phyloP scores from a whole-genome alignment of 2,797 vertebrate species.

The Girardinus metallicus region DNA sequence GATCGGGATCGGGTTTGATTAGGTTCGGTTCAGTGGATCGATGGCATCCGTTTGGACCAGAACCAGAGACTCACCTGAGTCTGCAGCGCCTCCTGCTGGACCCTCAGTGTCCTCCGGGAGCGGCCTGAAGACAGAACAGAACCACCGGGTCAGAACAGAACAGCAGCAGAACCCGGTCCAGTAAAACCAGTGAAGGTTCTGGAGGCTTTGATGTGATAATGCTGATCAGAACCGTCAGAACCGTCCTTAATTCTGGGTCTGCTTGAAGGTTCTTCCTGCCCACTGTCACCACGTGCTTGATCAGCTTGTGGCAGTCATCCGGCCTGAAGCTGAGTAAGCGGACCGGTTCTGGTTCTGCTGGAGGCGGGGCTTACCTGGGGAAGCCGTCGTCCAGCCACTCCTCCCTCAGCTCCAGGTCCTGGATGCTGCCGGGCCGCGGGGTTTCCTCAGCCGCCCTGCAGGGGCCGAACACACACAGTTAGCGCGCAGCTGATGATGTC shows the following conservation, averaged over 20 bases:
- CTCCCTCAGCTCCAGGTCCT: conserved; percentile 79
- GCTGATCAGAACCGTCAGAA: no score
- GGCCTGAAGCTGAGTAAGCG: no score
- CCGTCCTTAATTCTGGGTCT: neutral
- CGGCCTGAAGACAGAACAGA: neutral
- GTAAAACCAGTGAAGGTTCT: neutral
- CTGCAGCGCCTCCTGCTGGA: conserved; percentile 24
- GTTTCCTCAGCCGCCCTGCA: conserved; percentile 49
- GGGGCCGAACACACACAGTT: neutral
- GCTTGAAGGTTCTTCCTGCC: neutral
- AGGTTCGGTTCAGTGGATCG: no score
- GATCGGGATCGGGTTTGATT: no score
- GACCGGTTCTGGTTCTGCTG: neutral
- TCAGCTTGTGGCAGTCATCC: neutral
- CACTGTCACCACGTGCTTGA: neutral
- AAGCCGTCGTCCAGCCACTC: conserved; percentile 84
- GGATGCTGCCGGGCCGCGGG: conserved; percentile 36
- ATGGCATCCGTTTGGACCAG: neutral
- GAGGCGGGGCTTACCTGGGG: conserved; percentile 64
- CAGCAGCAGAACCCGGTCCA: neutral
- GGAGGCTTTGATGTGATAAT: no score
- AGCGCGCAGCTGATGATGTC: neutral
- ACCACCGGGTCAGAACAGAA: neutral
- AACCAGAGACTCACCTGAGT: conserved; percentile 54
- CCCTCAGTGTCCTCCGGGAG: conserved; percentile 50